phyloP scores from a whole-genome alignment of 1,140 invertebrate genomes.

The Lanistes nyassanus region DNA sequence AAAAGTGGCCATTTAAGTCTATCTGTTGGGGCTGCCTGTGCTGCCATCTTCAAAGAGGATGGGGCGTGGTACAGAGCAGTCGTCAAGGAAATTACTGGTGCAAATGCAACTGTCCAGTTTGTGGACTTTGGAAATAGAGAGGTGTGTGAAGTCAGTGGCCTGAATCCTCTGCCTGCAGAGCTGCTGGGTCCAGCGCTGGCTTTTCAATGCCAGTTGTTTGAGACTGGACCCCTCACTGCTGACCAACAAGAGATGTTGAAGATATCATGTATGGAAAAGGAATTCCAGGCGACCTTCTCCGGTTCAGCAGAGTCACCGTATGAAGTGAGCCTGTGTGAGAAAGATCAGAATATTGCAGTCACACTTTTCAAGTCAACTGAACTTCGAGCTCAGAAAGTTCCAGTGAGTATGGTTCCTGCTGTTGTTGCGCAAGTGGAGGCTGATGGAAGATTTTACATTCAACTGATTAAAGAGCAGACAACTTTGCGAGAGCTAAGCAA shows the following conservation, averaged over 20 bases:
- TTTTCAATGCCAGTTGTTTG: slow-evolving; percentile 29
- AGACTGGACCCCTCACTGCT: slow-evolving; percentile 27
- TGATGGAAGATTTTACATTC: slow-evolving; percentile 68
- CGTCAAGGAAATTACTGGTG: slow-evolving; percentile 65
- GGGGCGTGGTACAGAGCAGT: slow-evolving; percentile 81
- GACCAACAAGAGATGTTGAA: slow-evolving; percentile 35
- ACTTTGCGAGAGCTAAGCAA: slow-evolving; percentile 29
- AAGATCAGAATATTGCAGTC: slow-evolving; percentile 20
- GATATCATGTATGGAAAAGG: slow-evolving; percentile 37
- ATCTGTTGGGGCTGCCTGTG: slow-evolving; percentile 69
- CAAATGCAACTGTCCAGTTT: slow-evolving; percentile 78
- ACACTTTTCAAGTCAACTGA: slow-evolving; percentile 5
- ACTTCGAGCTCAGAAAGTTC: slow-evolving; percentile 19
- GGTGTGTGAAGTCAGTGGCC: slow-evolving; percentile 40
- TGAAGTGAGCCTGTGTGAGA: slow-evolving; percentile 32
- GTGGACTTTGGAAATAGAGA: slow-evolving; percentile 74
- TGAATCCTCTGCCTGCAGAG: slow-evolving; percentile 30
- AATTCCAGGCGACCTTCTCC: slow-evolving; percentile 44
- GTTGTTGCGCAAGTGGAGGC: slow-evolving; percentile 49
- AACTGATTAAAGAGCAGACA: slow-evolving; percentile 55
- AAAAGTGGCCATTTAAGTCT: slow-evolving; percentile 5
- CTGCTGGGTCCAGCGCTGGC: slow-evolving; percentile 30
- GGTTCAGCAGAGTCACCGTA: slow-evolving; percentile 17
- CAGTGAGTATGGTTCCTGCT: slow-evolving; percentile 30
- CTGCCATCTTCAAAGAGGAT: slow-evolving; percentile 78